Percentiles rank a stretch among this genome's conserved stretches.
Conservation (phyloP, 1,140 invertebrate species). For the Trichonephila inaurata region DNA sequence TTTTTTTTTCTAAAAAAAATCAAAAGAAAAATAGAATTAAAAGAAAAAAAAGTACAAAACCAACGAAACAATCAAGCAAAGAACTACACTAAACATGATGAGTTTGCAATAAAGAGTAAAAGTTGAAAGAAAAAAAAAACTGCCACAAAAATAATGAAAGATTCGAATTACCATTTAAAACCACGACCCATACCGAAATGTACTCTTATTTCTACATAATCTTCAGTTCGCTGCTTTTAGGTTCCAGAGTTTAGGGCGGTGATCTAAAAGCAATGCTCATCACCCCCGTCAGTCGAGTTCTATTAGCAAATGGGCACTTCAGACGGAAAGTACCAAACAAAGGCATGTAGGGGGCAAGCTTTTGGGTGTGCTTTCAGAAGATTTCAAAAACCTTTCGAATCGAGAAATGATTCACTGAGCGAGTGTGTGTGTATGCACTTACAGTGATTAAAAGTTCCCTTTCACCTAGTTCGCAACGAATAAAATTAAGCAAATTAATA, state of each 20-base stretch:
- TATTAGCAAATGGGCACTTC: conserved; percentile 73
- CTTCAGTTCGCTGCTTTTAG: neutral
- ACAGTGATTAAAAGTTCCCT: conserved; percentile 66
- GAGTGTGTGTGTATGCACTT: conserved; percentile 43
- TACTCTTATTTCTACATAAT: conserved; percentile 15
- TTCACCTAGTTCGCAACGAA: neutral
- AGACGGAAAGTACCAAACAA: conserved; percentile 45
- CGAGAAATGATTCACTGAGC: conserved; percentile 52
- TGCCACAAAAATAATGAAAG: neutral
- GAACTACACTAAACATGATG: neutral
- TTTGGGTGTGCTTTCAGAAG: neutral
- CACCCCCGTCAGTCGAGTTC: conserved; percentile 12
- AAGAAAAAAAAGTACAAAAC: neutral
- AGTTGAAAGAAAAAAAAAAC: neutral
- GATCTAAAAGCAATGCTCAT: conserved; percentile 22
- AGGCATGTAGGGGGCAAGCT: neutral
- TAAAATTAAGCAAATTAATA: conserved; percentile 71
- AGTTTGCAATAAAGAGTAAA: neutral
- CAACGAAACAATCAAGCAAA: neutral
- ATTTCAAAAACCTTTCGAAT: conserved; percentile 62
- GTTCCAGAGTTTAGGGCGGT: neutral
- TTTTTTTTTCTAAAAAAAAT: neutral
- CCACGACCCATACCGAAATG: conserved; percentile 26
- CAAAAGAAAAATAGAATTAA: neutral
- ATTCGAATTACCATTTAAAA: conserved; percentile 61